Evolutionary conservation across 2,888 invertebrate species (phyloP).

Genomic region (Unio delphinus): DNA sequence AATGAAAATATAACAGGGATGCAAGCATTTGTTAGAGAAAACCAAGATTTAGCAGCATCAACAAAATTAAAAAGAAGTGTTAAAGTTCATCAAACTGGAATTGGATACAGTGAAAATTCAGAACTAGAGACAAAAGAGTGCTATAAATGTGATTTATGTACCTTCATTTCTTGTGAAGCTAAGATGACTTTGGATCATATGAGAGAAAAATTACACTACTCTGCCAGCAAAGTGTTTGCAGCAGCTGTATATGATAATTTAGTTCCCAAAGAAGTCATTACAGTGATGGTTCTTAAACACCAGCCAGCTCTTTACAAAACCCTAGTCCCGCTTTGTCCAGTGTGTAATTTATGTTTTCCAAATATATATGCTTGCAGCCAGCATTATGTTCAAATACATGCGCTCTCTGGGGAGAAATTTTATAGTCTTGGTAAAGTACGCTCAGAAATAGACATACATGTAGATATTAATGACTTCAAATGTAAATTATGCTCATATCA

Average conservation of each 20-base stretch:
- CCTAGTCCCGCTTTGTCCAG: neutral
- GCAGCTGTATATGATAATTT: neutral
- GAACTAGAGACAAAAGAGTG: neutral
- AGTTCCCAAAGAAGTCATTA: neutral
- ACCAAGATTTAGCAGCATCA: no score
- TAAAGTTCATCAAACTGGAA: no score
- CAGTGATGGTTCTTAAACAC: neutral
- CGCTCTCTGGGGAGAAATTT: no score
- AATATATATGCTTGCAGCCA: conserved; percentile 3
- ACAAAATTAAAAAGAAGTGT: no score
- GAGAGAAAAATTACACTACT: neutral
- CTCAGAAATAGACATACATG: no score
- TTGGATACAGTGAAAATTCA: no score
- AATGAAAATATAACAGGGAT: no score
- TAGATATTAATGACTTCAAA: no score
- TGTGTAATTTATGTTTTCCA: neutral
- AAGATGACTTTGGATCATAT: neutral
- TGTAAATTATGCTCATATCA: no score
- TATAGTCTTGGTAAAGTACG: no score
- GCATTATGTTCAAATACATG: neutral
- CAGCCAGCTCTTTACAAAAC: neutral
- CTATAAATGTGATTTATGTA: conserved; percentile 7
- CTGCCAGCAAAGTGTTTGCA: neutral
- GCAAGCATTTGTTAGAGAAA: no score
- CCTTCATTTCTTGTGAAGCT: neutral